A percentile compares a stretch with the other conserved stretches of the same genome.
phyloP scores from a whole-genome alignment of 2,888 invertebrate species.

The Spodoptera exigua region DNA sequence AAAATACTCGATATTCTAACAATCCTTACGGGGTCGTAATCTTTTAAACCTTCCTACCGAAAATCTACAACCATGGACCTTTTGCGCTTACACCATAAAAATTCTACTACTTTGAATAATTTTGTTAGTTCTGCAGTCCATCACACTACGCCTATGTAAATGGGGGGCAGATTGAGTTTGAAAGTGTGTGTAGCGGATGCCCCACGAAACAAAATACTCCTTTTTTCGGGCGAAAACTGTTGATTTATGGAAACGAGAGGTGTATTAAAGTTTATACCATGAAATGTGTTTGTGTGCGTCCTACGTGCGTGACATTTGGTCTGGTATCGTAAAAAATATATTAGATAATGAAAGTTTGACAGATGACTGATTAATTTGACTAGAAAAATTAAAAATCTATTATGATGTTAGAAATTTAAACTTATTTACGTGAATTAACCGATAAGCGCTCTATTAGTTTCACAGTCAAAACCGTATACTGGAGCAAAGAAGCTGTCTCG shows the following conservation, averaged over 20 bases:
- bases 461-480: no score
- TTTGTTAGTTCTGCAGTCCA: conserved; percentile 81
- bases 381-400: no score
- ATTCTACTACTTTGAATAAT: conserved; percentile 85
- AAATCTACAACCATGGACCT: conserved; percentile 59
- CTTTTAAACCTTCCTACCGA: conserved; percentile 66
- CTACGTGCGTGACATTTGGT: conserved; percentile 11
- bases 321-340: conserved; percentile 21
- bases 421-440: no score
- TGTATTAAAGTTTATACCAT: conserved; percentile 36
- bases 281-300: conserved; percentile 20
- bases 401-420: no score
- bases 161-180: conserved; percentile 77
- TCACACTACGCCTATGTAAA: conserved; percentile 82
- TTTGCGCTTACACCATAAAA: conserved; percentile 67
- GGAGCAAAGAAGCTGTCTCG: no score
- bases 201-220: conserved; percentile 42
- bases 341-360: no score
- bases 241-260: conserved; percentile 48
- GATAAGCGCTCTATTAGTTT: no score
- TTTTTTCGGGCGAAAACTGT: conserved; percentile 34
- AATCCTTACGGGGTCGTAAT: conserved; percentile 65
- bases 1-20: conserved; percentile 72
- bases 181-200: conserved; percentile 47
- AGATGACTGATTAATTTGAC: no score